Conservation (phyloP, 2,888 invertebrate species). For the Azorinus chamasolen region DNA sequence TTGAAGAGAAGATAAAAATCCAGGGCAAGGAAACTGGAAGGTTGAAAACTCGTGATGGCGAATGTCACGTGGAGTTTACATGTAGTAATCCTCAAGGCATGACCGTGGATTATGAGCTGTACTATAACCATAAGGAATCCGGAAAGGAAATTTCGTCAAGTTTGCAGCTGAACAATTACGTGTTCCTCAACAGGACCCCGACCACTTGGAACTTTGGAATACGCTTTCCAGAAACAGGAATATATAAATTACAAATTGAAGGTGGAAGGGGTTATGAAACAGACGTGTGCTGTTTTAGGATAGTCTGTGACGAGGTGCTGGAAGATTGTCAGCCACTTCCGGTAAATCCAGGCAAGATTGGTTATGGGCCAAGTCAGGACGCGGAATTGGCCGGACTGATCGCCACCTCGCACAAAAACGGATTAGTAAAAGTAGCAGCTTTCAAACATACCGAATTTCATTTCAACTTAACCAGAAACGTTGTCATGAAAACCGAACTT, state of each 20-base stretch:
- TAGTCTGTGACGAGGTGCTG: constrained; percentile 53
- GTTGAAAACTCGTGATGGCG: constrained; percentile 34
- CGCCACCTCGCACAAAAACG: constrained; percentile 52
- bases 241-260: constrained; percentile 61
- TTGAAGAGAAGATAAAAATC: constrained; percentile 32
- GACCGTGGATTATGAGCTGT: constrained; percentile 58
- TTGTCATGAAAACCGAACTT: constrained; percentile 52
- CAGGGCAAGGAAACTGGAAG: constrained; percentile 39
- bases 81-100: constrained; percentile 31
- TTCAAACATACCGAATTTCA: constrained; percentile 44
- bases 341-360: constrained; percentile 58
- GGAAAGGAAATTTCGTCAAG: constrained; percentile 48
- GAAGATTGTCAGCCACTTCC: constrained; percentile 62
- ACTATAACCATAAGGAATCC: constrained; percentile 65
- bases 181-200: constrained; percentile 53
- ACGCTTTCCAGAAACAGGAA: constrained; percentile 63
- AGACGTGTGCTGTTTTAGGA: constrained; percentile 62
- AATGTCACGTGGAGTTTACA: constrained; percentile 41
- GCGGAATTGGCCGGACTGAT: constrained; percentile 56
- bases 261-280: constrained; percentile 42
- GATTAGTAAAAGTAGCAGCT: constrained; percentile 46
- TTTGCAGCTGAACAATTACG: constrained; percentile 64
- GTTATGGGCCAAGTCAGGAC: constrained; percentile 63
- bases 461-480: constrained; percentile 47
- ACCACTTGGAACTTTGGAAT: constrained; percentile 55